phyloP scores from a whole-genome alignment of 1,140 invertebrate genomes.

The Trinorchestia longiramus region DNA sequence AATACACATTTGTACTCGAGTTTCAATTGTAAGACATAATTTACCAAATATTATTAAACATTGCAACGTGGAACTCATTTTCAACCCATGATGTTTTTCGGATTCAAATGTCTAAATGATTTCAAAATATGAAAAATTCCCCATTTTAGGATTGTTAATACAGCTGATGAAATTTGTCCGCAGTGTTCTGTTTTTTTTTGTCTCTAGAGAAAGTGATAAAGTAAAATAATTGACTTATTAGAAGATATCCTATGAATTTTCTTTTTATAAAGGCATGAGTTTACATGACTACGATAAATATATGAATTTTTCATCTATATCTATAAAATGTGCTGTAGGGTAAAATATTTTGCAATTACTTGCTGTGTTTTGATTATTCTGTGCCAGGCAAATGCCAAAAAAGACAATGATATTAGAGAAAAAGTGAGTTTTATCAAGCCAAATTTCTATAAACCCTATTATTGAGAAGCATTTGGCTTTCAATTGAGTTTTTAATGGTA shows the following conservation, averaged over 20 bases:
- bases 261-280: neutral
- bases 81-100: no score
- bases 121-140: neutral
- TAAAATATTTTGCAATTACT: neutral
- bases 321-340: neutral
- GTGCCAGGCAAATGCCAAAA: neutral
- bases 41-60: no score
- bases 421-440: neutral
- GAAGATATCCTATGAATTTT: neutral
- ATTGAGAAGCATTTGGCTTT: no score
- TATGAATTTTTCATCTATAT: neutral
- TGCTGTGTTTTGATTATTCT: neutral
- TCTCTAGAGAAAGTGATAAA: neutral
- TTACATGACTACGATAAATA: neutral
- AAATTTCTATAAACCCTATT: no score
- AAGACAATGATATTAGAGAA: neutral
- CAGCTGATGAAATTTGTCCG: neutral
- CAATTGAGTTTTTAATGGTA: no score
- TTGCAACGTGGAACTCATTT: no score
- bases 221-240: neutral
- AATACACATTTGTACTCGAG: no score
- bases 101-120: no score
- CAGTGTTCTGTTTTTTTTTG: neutral
- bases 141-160: neutral
- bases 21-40: no score